A percentile compares a stretch with the other conserved stretches of the same genome.
phyloP scores from a whole-genome alignment of 2,113 vertebrate genomes.

The Cygnus buccinator region DNA sequence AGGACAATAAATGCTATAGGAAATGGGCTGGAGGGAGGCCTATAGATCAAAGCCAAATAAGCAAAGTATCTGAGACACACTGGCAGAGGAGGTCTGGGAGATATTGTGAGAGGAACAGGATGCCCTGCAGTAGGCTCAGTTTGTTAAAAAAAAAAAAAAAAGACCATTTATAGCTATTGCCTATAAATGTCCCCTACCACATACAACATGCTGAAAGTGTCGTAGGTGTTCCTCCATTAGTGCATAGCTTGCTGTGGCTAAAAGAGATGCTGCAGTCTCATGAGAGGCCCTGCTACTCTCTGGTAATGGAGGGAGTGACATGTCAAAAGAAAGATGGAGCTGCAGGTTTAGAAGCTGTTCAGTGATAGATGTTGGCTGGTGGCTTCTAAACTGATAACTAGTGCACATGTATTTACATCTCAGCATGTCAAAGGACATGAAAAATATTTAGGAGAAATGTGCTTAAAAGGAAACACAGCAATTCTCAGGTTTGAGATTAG shows the following conservation, averaged over 20 bases:
- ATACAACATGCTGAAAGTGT: rapidly evolving
- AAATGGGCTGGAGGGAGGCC: too few relatives aligned
- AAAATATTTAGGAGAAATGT: rapidly evolving
- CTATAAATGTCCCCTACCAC: rapidly evolving
- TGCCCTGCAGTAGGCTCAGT: neutral
- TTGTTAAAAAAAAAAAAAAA: neutral
- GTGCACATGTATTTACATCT: neutral
- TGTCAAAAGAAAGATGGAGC: neutral
- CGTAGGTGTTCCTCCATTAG: neutral
- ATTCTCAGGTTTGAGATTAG: neutral
- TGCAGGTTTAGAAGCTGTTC: neutral
- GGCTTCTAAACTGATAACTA: neutral
- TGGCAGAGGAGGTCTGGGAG: neutral
- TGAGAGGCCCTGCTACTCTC: rapidly evolving
- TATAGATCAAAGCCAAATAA: neutral
- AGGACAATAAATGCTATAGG: neutral
- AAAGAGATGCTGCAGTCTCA: neutral
- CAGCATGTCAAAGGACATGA: rapidly evolving
- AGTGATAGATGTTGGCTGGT: neutral
- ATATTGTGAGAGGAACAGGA: neutral
- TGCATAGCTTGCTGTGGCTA: neutral
- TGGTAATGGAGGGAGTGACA: neutral
- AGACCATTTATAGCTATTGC: neutral
- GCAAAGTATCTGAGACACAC: neutral
- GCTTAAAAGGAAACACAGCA: neutral